phyloP scores from a whole-genome alignment of 2,113 vertebrate species.

The Spea bombifrons region DNA sequence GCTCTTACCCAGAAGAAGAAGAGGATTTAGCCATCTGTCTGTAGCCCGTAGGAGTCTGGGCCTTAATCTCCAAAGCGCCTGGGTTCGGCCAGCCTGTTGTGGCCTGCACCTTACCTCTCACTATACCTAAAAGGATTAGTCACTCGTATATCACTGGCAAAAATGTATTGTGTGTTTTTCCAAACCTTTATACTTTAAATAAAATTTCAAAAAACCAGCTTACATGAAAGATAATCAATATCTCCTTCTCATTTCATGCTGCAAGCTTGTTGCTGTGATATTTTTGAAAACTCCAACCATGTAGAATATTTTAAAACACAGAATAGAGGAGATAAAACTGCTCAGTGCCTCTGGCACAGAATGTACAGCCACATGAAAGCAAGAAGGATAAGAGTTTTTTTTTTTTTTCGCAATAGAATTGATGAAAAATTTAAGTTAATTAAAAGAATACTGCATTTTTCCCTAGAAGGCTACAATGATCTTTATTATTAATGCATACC shows the following conservation, averaged over 20 bases:
- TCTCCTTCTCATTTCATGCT: constrained; percentile 53
- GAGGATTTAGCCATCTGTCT: too few species aligned
- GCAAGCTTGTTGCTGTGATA: constrained; percentile 55
- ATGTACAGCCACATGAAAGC: constrained; percentile 66
- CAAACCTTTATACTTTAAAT: constrained; percentile 45
- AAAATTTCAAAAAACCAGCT: constrained; percentile 37
- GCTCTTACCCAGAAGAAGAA: too few species aligned
- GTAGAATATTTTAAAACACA: constrained; percentile 53
- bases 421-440: constrained; percentile 79
- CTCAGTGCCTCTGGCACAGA: constrained; percentile 57
- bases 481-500: constrained; percentile 77
- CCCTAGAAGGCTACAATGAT: constrained; percentile 73
- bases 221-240: constrained; percentile 50
- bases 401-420: constrained; percentile 68
- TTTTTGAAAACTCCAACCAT: constrained; percentile 49
- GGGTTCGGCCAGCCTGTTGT: not conserved
- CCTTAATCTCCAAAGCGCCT: too few species aligned
- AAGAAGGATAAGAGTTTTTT: constrained; percentile 69
- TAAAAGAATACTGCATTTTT: constrained; percentile 72
- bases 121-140: constrained; percentile 23
- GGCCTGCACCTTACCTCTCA: constrained; percentile 5
- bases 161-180: not conserved
- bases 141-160: not conserved
- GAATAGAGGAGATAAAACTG: constrained; percentile 58
- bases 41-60: too few species aligned